Conservation (phyloP, 2,888 invertebrate genomes). For the Hydroisotoma schaefferi region DNA sequence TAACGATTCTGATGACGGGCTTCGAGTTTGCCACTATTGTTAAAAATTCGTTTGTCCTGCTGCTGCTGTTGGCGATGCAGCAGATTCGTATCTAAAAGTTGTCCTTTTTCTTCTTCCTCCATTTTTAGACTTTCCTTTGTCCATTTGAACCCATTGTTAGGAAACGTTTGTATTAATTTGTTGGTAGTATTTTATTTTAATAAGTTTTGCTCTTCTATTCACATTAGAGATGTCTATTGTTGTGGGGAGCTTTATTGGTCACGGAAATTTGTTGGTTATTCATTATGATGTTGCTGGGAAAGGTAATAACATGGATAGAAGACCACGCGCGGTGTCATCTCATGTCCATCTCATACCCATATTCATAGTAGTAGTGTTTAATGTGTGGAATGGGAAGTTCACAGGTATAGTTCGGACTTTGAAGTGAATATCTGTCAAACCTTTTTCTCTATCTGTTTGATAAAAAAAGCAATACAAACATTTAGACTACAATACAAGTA, state of each 20-base stretch:
- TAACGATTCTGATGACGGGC: too few species aligned
- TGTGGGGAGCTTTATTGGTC: not conserved
- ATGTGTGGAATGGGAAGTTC: too few species aligned
- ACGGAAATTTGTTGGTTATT: not conserved
- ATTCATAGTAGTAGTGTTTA: too few species aligned
- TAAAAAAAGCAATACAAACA: too few species aligned
- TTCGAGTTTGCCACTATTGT: not conserved
- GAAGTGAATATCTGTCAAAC: too few species aligned
- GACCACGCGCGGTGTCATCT: not conserved
- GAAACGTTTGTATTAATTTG: not conserved
- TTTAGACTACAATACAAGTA: too few species aligned
- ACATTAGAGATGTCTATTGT: not conserved
- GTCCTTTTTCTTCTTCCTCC: conserved; percentile 42
- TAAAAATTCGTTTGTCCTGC: not conserved
- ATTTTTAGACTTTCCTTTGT: conserved; percentile 23
- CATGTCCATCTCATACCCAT: conserved; percentile 7
- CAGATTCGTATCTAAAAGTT: conserved; percentile 35
- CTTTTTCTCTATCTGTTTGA: too few species aligned
- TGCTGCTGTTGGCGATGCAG: conserved; percentile 27
- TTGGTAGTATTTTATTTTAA: not conserved
- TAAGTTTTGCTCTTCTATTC: not conserved
- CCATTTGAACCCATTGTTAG: not conserved
- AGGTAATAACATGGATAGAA: too few species aligned
- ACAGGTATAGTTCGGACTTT: too few species aligned
- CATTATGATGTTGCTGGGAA: too few species aligned